These are phyloP conservation scores for Psilanteris sp. DNA, from an alignment of 1,140 invertebrate species.

Conservation along the genomic window DNA sequence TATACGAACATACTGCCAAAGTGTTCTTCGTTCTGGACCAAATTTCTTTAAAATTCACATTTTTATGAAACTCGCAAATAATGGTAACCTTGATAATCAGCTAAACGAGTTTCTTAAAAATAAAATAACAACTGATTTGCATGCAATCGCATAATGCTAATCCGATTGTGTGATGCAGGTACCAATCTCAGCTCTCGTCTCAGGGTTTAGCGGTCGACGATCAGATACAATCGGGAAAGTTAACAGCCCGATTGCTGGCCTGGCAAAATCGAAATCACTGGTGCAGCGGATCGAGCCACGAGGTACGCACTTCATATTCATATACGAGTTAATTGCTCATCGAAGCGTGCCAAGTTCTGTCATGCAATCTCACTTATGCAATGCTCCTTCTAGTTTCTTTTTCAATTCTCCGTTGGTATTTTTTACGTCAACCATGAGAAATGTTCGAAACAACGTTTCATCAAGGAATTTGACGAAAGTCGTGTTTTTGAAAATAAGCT, in stretches of 20 bases:
- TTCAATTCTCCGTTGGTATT: background rate
- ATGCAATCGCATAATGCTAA: background rate
- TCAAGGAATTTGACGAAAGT: too few relatives aligned
- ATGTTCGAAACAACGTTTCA: too few relatives aligned
- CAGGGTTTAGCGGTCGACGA: slow-evolving; percentile 62
- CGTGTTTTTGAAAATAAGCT: too few relatives aligned
- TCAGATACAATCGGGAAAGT: slow-evolving; percentile 70
- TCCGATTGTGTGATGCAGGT: slow-evolving; percentile 42
- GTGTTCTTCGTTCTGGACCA: too few relatives aligned
- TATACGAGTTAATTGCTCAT: slow-evolving; percentile 49
- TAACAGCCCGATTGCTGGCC: slow-evolving; percentile 71
- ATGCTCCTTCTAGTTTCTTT: slow-evolving; percentile 9
- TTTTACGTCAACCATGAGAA: too few relatives aligned
- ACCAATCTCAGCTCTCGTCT: slow-evolving; percentile 51
- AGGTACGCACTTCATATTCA: slow-evolving; percentile 66
- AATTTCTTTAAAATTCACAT: too few relatives aligned
- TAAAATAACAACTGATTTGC: background rate
- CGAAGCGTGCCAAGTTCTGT: slow-evolving; percentile 20
- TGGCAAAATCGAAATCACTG: slow-evolving; percentile 69
- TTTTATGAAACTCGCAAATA: too few relatives aligned
- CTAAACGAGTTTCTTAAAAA: background rate
- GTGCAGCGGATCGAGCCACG: slow-evolving; percentile 59
- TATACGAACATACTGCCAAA: too few relatives aligned
- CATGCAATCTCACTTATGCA: slow-evolving; percentile 31
- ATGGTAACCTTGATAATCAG: background rate